phyloP scores from a whole-genome alignment of 2,888 invertebrate species.

The Clitarchus hookeri region DNA sequence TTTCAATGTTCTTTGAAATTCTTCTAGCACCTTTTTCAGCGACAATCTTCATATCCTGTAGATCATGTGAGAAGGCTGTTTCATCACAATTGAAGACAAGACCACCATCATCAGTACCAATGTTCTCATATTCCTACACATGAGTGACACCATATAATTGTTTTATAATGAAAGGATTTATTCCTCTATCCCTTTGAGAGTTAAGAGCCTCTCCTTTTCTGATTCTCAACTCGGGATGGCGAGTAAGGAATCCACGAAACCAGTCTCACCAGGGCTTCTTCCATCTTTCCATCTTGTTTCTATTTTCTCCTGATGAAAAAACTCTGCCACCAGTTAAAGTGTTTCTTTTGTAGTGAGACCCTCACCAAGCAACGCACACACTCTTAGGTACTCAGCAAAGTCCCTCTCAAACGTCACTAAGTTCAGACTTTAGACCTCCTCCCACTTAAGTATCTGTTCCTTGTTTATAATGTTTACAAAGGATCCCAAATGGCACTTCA shows the following conservation, averaged over 20 bases:
- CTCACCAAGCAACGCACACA: not conserved
- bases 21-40: too few relatives aligned
- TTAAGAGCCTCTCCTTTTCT: not conserved
- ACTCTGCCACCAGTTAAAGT: not conserved
- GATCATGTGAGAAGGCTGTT: conserved; percentile 12
- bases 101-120: not conserved
- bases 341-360: not conserved
- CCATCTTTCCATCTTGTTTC: conserved; percentile 17
- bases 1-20: not conserved
- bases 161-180: conserved; percentile 15
- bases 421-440: conserved; percentile 16
- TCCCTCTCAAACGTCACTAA: not conserved
- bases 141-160: not conserved
- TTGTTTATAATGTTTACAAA: too few relatives aligned
- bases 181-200: not conserved
- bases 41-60: too few relatives aligned
- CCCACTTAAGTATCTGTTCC: not conserved
- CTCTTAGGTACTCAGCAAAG: not conserved
- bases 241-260: conserved; percentile 1
- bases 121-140: not conserved
- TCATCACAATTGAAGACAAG: not conserved
- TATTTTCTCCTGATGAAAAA: not conserved
- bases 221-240: not conserved
- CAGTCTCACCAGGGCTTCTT: not conserved
- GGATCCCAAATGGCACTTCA: conserved; percentile 19